phyloP scores from a whole-genome alignment of 2,113 vertebrate genomes.

The Hippocampus guttulatus region DNA sequence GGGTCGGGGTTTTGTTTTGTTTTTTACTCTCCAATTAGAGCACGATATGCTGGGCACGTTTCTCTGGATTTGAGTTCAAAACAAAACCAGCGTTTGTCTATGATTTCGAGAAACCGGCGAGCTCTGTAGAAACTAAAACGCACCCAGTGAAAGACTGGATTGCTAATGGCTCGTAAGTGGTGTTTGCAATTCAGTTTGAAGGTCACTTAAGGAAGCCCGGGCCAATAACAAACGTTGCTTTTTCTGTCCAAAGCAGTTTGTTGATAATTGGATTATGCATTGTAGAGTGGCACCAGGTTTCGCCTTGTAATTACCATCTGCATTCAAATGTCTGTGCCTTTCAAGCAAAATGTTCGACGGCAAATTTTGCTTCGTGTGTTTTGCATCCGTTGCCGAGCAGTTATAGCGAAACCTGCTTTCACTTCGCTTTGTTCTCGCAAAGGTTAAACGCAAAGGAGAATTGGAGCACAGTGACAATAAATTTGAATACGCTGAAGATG shows the following conservation, averaged over 20 bases:
- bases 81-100: background rate
- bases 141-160: background rate
- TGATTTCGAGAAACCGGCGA: background rate
- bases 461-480: too few species aligned
- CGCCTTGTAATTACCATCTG: slow-evolving; percentile 9
- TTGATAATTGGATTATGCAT: slow-evolving; percentile 24
- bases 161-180: background rate
- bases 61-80: background rate
- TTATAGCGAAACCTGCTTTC: background rate
- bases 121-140: background rate
- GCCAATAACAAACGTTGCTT: slow-evolving; percentile 16
- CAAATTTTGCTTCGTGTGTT: background rate
- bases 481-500: too few species aligned
- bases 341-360: background rate
- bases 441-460: background rate
- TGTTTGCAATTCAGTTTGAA: slow-evolving; percentile 22
- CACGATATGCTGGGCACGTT: background rate
- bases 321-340: slow-evolving; percentile 5
- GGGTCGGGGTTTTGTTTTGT: background rate
- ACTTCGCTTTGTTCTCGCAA: background rate
- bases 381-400: background rate
- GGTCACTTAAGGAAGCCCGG: slow-evolving; percentile 9
- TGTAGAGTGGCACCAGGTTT: slow-evolving; percentile 5
- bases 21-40: background rate
- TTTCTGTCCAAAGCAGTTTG: slow-evolving; percentile 18